Evolutionary conservation across 64 coral and sea anemone genomes (phyloP), one percentile per base, ranked within the genome.

Genomic region (Stylophora pistillata): DNA sequence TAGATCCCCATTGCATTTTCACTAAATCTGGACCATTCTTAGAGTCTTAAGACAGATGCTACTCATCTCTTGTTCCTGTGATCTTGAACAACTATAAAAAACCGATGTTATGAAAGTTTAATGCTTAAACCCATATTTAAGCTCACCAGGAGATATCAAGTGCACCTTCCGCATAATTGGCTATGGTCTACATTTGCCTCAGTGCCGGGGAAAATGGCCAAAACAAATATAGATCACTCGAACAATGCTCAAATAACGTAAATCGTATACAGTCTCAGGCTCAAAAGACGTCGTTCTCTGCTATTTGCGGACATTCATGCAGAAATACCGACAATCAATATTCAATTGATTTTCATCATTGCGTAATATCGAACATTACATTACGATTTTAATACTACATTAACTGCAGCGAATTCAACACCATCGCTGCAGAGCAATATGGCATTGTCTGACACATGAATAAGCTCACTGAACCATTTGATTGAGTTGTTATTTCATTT

Each of bases 371-470:
- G 7, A 47, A 47, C 37, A 47, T 47, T 47, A 7, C 37, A 47
- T 27, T 12, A 68, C 64, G 26, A n/a, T 68, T 15, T 25, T 18
- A 58, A 82, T 37, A 29, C 15, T 41, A 37, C 16, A 82, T 12
- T 30, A 66, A 84, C 37, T 0, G 53, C 80, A 64, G 65, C 60
- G 20, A 27, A 12, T n/a, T 28, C 23, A 16, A 84, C 41, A 53
- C 13, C 21, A 20, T 65, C 53, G 14, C 34, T 12, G 47, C 25
- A 4, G 15, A 37, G 29, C 65, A 62, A 55, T 56, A 28, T 32
- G 32, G 33, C 33, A 84, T 84, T 84, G 61, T 84, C 53, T 66
- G 64, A 7, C 32, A 53, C 80, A 13, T 84, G 53, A 84, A 70
- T 64, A 23, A 30, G 57, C 29, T 65, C 58, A 82, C 33, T 82